Conservation (phyloP, 1,140 invertebrate genomes). For the Papilio xuthus region DNA sequence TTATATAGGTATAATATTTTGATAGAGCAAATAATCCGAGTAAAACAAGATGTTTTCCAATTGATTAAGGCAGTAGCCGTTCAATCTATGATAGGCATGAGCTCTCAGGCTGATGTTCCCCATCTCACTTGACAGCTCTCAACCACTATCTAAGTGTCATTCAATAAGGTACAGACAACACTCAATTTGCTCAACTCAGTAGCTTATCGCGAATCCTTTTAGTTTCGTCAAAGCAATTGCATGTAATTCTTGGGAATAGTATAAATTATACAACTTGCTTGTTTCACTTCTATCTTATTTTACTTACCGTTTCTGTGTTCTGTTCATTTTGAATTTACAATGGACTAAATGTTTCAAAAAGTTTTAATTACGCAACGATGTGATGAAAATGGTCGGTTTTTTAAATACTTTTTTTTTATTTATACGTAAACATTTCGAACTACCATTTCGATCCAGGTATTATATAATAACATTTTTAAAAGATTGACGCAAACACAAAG, state of each 20-base stretch:
- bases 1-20: no score
- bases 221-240: not conserved
- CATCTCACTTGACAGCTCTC: slow-evolving; percentile 30
- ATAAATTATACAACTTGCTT: not conserved
- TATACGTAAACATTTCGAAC: no score
- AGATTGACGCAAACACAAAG: not conserved
- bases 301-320: no score
- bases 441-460: not conserved
- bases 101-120: not conserved
- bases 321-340: no score
- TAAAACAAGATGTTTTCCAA: slow-evolving; percentile 5
- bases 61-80: slow-evolving; percentile 15
- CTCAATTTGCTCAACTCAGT: slow-evolving; percentile 30
- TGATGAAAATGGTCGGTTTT: no score
- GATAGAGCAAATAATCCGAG: not conserved
- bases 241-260: not conserved
- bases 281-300: not conserved
- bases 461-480: not conserved
- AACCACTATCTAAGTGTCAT: slow-evolving; percentile 29
- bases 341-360: no score
- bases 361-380: no score
- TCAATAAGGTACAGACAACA: slow-evolving; percentile 29
- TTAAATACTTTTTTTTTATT: no score
- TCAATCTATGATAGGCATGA: slow-evolving; percentile 14
- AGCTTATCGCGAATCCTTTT: slow-evolving; percentile 29